Base-by-base conservation (phyloP, 2,797 vertebrate genomes). In the Trematomus bernacchii region DNA sequence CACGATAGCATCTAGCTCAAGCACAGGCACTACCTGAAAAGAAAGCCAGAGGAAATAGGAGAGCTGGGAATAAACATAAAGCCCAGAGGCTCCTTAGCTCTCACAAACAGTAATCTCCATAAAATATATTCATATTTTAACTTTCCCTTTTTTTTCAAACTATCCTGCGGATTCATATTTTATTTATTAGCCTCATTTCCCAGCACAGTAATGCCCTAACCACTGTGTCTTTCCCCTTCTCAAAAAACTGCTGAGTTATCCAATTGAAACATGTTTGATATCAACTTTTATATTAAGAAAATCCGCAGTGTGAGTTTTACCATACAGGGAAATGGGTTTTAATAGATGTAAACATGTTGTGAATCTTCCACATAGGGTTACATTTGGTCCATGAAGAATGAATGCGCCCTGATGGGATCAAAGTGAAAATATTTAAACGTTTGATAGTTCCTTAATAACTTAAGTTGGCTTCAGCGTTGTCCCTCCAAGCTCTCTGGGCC, bases 171-270 rank as follows among this genome's bases (percentile, higher is more conserved):
- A 78, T 87, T 80, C 78, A 89, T 90, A 83, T 90, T 90, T 92
- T 77, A 91, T 93, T 87, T 79, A 91, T 90, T 62, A 85, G 68
- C 68, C 65, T 60, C 46, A 52, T 79, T 83, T 75, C 77, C 60
- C 81, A 44, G 48, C 76, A 75, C 76, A 18, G 73, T 70, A 64
- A 74, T 82, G 67, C 85, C 81, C 75, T 66, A 85, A 87, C 82
- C 84, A 57, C 83, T 58, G 46, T 72, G 37, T 73, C 73, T 65
- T 77, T 19, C 53, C 43, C 19, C 50, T 37, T 57, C 46, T 75
- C 46, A 7, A 23, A 81, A 89, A 89, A 87, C 70, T 79, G 91
- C 85, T 86, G 91, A 92, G 77, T 88, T 80, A 87, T 40, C 27
- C 64, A 80, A 77, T 37, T 69, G 60, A 74, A 66, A 48, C 57